Conservation (phyloP, 2,113 vertebrate species). For the Grammomys dolichurus region DNA sequence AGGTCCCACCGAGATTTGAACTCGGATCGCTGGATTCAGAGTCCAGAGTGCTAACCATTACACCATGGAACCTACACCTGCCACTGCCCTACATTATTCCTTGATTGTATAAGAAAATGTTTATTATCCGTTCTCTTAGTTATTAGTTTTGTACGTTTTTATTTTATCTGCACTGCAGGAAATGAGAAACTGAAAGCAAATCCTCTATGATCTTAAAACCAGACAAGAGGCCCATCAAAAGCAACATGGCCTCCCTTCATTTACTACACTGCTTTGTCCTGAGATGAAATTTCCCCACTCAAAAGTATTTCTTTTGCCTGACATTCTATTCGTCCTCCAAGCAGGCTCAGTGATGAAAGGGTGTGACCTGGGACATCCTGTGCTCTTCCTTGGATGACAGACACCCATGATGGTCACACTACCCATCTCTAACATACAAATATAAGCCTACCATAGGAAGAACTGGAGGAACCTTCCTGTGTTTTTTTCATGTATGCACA, state of each 20-base stretch:
- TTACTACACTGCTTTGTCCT: no score
- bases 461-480: no score
- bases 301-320: background rate
- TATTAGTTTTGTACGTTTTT: background rate
- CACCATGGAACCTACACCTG: background rate
- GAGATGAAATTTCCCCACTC: background rate
- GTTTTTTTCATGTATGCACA: background rate
- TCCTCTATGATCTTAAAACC: background rate
- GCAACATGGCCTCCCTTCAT: accelerated
- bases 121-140: background rate
- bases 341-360: background rate
- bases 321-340: no score
- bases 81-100: accelerated
- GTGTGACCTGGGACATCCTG: no score
- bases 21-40: constrained; percentile 42
- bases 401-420: background rate
- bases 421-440: background rate
- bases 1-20: constrained; percentile 36
- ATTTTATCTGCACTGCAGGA: background rate
- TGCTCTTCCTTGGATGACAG: background rate
- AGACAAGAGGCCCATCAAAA: no score
- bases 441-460: background rate
- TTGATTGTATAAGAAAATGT: background rate
- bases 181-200: background rate
- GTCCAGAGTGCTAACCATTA: constrained; percentile 42